phyloP scores from a whole-genome alignment of 2,888 invertebrate species.

The Seira ritae region DNA sequence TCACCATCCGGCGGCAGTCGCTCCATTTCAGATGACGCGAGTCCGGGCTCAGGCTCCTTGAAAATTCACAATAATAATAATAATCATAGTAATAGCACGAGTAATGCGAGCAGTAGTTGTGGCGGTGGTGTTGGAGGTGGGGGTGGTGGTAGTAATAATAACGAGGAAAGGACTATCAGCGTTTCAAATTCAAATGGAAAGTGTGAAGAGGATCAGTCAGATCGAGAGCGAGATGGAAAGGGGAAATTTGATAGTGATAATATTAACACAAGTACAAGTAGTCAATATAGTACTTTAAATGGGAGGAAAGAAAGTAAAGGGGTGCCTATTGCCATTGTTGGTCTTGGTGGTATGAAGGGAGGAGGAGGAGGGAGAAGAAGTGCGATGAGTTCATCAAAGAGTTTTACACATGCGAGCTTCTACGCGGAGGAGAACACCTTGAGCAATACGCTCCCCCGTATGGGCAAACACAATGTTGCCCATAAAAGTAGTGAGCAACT shows the following conservation, averaged over 20 bases:
- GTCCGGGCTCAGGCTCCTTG: conserved; percentile 54
- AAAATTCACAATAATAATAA: conserved; percentile 41
- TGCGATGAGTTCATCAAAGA: conserved; percentile 68
- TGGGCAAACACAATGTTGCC: conserved; percentile 81
- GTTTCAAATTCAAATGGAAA: too few relatives aligned
- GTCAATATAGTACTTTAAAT: not conserved
- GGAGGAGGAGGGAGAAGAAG: conserved; percentile 38
- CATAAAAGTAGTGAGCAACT: conserved; percentile 87
- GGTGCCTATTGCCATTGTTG: conserved; percentile 21
- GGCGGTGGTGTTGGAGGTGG: not conserved
- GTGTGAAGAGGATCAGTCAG: not conserved
- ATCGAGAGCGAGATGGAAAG: conserved; percentile 27
- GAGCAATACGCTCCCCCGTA: conserved; percentile 68
- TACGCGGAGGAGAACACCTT: conserved; percentile 51
- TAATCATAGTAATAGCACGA: conserved; percentile 23
- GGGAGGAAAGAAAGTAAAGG: conserved; percentile 18
- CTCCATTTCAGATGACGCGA: conserved; percentile 59
- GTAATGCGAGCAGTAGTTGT: conserved; percentile 5
- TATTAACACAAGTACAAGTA: conserved; percentile 1
- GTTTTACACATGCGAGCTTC: conserved; percentile 65
- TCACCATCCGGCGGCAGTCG: conserved; percentile 58
- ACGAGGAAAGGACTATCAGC: not conserved
- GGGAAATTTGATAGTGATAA: conserved; percentile 24
- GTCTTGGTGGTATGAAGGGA: too few relatives aligned
- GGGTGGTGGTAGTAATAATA: not conserved